Base-by-base conservation (phyloP, 2,888 invertebrate species). In the Oscheius sp. region DNA sequence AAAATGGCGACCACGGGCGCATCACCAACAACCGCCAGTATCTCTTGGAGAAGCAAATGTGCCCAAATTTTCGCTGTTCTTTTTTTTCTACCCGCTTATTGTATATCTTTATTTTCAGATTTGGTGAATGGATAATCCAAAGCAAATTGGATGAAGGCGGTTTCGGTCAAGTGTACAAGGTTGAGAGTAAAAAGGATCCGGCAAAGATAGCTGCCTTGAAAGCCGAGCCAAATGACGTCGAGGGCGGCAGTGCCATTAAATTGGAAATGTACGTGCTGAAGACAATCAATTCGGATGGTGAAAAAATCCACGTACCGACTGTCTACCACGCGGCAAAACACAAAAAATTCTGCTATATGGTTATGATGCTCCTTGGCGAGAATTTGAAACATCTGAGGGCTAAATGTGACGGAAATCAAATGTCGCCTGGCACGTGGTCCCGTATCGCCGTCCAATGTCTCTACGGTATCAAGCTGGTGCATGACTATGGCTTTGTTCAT, bases 231-330 rank as follows among this genome's bases (percentile, higher is more conserved):
- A 85, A 83, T 73, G 83, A 81, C n/a, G 76, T 82, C 12, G 84
- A 84, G 64, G 85, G 85, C 13, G 86, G 85, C 71, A 76, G 80
- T 9, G 85, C 83, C 6, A 85, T 86, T 69, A 86, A 86, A 46
- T 72, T 86, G 29, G 85, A 85, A 76, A 78, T 75, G 59, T 27
- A 46, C 25, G 45, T 70, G 1, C 18, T 69, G 52, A 66, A 46
- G 66, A 46, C 41, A 21, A 53, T 56, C 53, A 35, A 27, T 7
- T 23, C 23, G 25, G 59, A 23, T 16, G 59, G 58, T 5, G 27
- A 13, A 72, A 78, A 52, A 25, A 80, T 82, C 18, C 85, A 85
- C 72, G 76, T 86, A 58, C 84, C 84, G 16, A 45, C 66, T 12
- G 72, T 82, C 2, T 79, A 73, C 66, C 78, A 81, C 46, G 79